These are phyloP conservation scores for Syrrhaptes paradoxus DNA, from an alignment of 2,113 vertebrate species.

Conservation along the genomic window DNA sequence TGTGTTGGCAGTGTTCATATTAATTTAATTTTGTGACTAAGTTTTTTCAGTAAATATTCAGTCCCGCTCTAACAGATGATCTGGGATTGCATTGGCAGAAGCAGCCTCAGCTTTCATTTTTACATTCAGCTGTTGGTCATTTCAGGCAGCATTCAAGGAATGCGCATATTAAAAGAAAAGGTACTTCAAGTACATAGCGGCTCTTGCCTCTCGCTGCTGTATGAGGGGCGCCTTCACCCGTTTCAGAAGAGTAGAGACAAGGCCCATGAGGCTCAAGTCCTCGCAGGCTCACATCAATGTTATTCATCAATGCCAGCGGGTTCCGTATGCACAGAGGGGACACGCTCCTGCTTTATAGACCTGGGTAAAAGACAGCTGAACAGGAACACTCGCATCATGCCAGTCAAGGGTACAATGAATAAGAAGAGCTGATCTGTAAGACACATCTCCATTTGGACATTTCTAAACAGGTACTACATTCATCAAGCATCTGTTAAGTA, in stretches of 20 bases:
- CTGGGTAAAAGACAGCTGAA: rapidly evolving
- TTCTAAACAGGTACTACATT: background rate
- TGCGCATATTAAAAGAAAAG: background rate
- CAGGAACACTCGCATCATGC: rapidly evolving
- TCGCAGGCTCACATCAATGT: background rate
- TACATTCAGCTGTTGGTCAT: slow-evolving; percentile 34
- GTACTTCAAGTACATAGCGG: background rate
- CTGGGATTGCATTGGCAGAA: background rate
- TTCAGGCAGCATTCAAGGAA: background rate
- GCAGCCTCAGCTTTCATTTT: slow-evolving; percentile 2
- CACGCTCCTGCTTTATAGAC: rapidly evolving
- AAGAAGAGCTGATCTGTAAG: background rate
- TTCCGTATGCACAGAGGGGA: background rate
- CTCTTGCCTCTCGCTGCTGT: background rate
- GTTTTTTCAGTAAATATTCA: slow-evolving; percentile 30
- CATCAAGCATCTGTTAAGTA: background rate
- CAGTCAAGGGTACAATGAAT: background rate
- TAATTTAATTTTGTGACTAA: background rate
- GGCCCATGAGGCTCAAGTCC: background rate
- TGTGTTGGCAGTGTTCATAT: background rate
- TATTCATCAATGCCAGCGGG: background rate
- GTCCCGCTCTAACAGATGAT: background rate
- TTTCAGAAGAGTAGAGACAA: slow-evolving; percentile 8
- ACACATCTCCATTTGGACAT: background rate
- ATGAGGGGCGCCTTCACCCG: background rate